These are phyloP conservation scores for Lipotes vexillifer DNA, from an alignment of 2,113 vertebrate genomes.

Conservation along the genomic window DNA sequence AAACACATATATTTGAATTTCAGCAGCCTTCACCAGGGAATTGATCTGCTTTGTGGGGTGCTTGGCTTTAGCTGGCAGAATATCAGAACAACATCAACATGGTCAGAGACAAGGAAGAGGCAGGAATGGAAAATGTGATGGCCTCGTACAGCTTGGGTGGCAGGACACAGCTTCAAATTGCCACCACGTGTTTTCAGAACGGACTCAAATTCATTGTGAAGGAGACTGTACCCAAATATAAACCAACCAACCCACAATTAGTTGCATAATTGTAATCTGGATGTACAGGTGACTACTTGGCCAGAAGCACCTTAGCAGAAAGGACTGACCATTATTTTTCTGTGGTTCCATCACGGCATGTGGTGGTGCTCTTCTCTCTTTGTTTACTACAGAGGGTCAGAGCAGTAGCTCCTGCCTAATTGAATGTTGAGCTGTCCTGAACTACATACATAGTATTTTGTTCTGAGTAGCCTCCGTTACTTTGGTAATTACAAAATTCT, in stretches of 20 bases:
- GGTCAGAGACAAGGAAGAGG: background rate
- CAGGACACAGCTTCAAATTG: slow-evolving; percentile 26
- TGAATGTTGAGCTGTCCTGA: background rate
- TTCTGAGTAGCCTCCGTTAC: background rate
- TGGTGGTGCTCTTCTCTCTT: background rate
- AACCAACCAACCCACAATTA: background rate
- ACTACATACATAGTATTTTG: background rate
- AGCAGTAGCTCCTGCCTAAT: background rate
- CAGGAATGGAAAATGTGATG: background rate
- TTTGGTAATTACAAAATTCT: background rate
- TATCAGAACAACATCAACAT: background rate
- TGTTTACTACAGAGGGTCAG: background rate
- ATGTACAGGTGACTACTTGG: background rate
- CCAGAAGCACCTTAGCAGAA: background rate
- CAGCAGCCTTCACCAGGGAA: background rate
- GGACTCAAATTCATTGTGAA: background rate
- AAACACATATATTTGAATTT: background rate
- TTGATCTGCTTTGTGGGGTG: background rate
- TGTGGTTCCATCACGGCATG: background rate
- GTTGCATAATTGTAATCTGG: background rate
- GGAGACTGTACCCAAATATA: background rate
- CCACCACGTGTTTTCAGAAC: slow-evolving; percentile 21
- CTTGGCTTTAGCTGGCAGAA: background rate
- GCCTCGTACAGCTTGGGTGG: slow-evolving; percentile 20
- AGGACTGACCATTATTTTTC: background rate